Evolutionary conservation across 2,113 vertebrate genomes (phyloP).

Genomic region (Psilopsiagon aurifrons): DNA sequence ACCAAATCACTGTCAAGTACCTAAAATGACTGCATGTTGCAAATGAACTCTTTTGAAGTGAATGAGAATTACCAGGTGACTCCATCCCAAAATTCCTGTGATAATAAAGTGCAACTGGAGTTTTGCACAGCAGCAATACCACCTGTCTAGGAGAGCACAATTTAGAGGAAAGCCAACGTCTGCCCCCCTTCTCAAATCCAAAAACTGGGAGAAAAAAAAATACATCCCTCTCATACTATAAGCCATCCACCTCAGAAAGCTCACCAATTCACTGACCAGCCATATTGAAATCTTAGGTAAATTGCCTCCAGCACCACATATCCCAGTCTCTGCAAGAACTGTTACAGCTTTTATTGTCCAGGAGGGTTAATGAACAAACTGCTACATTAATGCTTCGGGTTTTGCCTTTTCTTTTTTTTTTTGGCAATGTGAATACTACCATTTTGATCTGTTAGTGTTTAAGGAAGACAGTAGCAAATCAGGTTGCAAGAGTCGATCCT

Average conservation of each 20-base stretch:
- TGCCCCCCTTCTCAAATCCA: neutral
- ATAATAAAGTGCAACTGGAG: neutral
- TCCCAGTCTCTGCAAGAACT: neutral
- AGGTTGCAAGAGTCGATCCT: neutral
- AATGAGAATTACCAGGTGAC: neutral
- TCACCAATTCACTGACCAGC: neutral
- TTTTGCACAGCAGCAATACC: neutral
- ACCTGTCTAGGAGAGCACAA: neutral
- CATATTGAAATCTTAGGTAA: neutral
- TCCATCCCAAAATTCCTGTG: neutral
- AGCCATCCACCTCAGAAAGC: neutral
- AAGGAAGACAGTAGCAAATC: neutral
- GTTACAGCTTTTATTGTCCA: neutral
- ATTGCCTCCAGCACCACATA: neutral
- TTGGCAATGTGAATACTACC: neutral
- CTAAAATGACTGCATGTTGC: neutral
- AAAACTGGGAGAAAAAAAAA: neutral
- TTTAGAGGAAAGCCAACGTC: neutral
- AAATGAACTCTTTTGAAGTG: neutral
- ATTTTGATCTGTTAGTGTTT: neutral
- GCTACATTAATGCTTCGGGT: neutral
- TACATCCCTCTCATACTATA: neutral
- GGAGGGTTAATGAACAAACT: neutral
- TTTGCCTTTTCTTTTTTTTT: neutral
- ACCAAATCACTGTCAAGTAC: neutral